These are phyloP conservation scores for Tricholaema leucomelas DNA, from an alignment of 2,113 vertebrate species.

Conservation along the genomic window DNA sequence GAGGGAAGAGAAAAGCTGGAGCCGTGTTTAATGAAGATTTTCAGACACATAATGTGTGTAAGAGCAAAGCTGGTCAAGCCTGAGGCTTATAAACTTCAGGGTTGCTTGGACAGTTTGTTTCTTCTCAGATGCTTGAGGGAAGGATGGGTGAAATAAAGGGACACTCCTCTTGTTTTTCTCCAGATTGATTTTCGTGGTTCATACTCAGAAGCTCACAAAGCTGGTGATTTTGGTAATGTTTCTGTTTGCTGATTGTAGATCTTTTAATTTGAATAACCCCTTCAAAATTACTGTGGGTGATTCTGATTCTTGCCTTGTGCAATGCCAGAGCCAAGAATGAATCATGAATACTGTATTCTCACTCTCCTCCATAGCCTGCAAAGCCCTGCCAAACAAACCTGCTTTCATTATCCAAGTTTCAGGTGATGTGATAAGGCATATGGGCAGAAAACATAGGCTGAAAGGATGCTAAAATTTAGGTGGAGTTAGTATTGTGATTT, in stretches of 20 bases:
- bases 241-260: not conserved
- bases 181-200: constrained; percentile 80
- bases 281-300: not conserved
- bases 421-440: not conserved
- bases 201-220: constrained; percentile 73
- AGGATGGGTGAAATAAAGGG: not conserved
- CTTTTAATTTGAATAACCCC: not conserved
- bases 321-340: not conserved
- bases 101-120: not conserved
- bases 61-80: not conserved
- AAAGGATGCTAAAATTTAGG: not conserved
- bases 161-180: not conserved
- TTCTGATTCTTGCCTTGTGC: not conserved
- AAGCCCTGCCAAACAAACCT: no score
- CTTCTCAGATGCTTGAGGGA: not conserved
- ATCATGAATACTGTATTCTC: not conserved
- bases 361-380: not conserved
- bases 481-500: not conserved
- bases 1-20: not conserved
- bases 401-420: not conserved
- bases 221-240: constrained; percentile 79
- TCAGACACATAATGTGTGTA: not conserved
- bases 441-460: not conserved
- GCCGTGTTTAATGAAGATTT: not conserved
- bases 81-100: not conserved